Base-by-base conservation (phyloP, 1,140 invertebrate genomes). In the Leguminivora glycinivorella region DNA sequence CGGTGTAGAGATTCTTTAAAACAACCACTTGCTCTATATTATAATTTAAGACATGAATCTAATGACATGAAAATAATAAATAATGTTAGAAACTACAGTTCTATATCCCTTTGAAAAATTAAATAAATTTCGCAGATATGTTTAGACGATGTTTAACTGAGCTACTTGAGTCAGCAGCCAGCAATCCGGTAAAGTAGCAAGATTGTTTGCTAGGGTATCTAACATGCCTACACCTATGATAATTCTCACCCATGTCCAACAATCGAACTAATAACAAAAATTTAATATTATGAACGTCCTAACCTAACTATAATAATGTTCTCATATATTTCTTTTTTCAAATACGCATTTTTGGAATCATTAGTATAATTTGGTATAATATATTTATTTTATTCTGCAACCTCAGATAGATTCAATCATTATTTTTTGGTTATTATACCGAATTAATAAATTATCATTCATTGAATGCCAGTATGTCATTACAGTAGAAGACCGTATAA, bases 241-340 rank as follows among this genome's bases (percentile, higher is more conserved):
- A 90, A 90, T 90, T 88, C 84, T 87, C 88, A 88, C 86, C 74
- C 80, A 88, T 90, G 88, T 87, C 88, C 88, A 90, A 88, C 75
- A 70, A 26, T 31, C 58, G 26, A 63, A 63, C 29, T n/a, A 52
- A 52, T 52, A 52, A 52, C 17, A 52, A 2, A 52, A 19, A 9
- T 19, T n/a, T n/a, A n/a, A 52, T 52, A 22, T 22, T 52, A 52
- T 9, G 19, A 22, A 52, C 2, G 47, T 22, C 7, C 47, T 52
- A 52, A 52, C 47, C 47, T 52, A 19, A 3, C 5, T 52, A 22
- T 9, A 52, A n/a, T 43, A 38, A 38, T 22, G 7, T n/a, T n/a
- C n/a, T 22, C 47, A 10, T 52, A 52, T 52, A 2, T 52, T 52
- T 4, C 22, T 52, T 52, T 19, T 10, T 9, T 10, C 4, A 17